Conservation (phyloP, 1,140 invertebrate genomes). For the Hestina assimilis region DNA sequence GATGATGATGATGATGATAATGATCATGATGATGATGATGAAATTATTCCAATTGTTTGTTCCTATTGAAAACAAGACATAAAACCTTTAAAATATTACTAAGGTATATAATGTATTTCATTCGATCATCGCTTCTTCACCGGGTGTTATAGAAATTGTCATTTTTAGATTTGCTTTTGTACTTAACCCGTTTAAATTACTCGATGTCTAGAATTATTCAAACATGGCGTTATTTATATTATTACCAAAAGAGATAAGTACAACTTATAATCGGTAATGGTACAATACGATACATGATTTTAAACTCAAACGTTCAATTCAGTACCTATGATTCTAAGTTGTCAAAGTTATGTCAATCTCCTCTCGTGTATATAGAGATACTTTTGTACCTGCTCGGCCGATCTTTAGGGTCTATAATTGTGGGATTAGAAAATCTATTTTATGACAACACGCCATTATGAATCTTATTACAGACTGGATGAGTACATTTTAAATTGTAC, state of each 20-base stretch:
- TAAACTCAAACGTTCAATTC: background rate
- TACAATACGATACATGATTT: background rate
- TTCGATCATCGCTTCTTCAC: background rate
- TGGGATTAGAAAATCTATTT: slow-evolving; percentile 2
- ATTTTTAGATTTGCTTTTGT: slow-evolving; percentile 39
- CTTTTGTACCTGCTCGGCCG: slow-evolving; percentile 71
- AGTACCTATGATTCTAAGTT: slow-evolving; percentile 13
- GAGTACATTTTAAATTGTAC: background rate
- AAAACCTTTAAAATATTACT: background rate
- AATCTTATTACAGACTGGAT: background rate
- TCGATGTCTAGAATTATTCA: slow-evolving; percentile 1
- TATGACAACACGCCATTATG: background rate
- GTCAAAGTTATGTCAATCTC: slow-evolving; percentile 22
- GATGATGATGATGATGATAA: no score
- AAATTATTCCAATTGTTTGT: no score
- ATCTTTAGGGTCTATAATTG: slow-evolving; percentile 35
- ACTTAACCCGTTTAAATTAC: slow-evolving; percentile 38
- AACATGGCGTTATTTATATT: background rate
- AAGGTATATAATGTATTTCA: background rate
- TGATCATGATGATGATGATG: no score
- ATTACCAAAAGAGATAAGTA: background rate
- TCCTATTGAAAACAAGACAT: background rate
- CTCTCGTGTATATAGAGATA: slow-evolving; percentile 64
- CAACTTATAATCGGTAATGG: background rate
- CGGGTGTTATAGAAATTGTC: slow-evolving; percentile 11